These are phyloP conservation scores for Gryon sp. DNA, from an alignment of 1,140 invertebrate species.

Conservation along the genomic window DNA sequence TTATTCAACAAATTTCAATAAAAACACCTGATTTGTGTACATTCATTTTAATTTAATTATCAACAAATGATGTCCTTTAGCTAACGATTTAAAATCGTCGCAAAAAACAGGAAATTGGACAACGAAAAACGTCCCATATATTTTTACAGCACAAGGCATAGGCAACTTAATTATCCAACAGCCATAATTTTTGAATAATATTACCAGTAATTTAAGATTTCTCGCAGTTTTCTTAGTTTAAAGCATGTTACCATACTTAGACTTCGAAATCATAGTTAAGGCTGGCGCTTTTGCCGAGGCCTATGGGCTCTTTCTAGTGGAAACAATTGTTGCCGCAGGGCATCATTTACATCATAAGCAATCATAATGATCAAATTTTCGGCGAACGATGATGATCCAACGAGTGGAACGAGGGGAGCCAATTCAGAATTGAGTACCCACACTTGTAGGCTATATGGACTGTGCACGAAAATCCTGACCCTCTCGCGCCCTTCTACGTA, in stretches of 20 bases:
- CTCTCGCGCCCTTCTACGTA: conserved; percentile 19
- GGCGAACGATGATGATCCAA: conserved; percentile 79
- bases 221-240: conserved; percentile 36
- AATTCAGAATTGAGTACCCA: conserved; percentile 79
- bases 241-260: conserved; percentile 39
- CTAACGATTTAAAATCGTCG: too few relatives aligned
- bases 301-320: conserved; percentile 71
- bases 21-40: background rate
- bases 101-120: too few relatives aligned
- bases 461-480: conserved; percentile 49
- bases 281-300: conserved; percentile 25
- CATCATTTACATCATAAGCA: conserved; percentile 81
- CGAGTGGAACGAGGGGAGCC: conserved; percentile 74
- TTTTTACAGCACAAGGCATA: conserved; percentile 5
- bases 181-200: conserved; percentile 33
- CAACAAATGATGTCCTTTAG: too few relatives aligned
- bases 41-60: too few relatives aligned
- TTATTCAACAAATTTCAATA: background rate
- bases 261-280: conserved; percentile 38
- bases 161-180: conserved; percentile 7
- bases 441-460: conserved; percentile 67
- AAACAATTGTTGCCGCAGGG: conserved; percentile 79
- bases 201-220: conserved; percentile 26
- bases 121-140: too few relatives aligned
- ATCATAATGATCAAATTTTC: conserved; percentile 81